phyloP scores from a whole-genome alignment of 1,140 invertebrate species.

The Anoplolepis gracilipes region DNA sequence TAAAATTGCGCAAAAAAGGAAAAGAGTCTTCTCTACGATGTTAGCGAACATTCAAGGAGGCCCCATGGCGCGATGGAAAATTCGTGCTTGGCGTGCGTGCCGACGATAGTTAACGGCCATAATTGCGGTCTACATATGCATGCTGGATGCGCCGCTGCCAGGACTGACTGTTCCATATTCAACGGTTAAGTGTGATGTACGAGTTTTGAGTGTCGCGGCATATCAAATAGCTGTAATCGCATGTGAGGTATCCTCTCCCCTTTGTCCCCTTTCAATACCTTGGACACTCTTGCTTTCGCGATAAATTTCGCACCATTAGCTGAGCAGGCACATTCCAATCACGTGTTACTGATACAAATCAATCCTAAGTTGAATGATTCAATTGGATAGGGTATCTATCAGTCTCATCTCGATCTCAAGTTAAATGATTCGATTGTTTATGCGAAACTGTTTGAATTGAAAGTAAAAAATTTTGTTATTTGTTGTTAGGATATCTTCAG shows the following conservation, averaged over 20 bases:
- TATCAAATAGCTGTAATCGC: conserved; percentile 83
- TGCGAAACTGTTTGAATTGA: too few species aligned
- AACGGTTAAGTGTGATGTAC: conserved; percentile 84
- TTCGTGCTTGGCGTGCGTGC: conserved; percentile 75
- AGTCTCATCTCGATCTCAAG: not conserved
- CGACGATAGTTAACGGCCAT: conserved; percentile 79
- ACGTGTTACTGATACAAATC: not conserved
- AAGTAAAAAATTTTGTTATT: too few species aligned
- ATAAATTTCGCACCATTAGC: conserved; percentile 82
- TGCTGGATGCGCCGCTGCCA: conserved; percentile 72
- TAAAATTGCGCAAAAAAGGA: conserved; percentile 23
- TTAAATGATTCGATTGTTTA: not conserved
- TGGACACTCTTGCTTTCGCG: conserved; percentile 31
- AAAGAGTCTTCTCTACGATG: not conserved
- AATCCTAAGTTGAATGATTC: not conserved
- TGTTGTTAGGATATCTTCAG: too few species aligned
- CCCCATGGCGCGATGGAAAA: conserved; percentile 58
- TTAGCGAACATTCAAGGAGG: conserved; percentile 13
- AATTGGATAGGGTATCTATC: not conserved
- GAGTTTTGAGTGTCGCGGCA: conserved; percentile 83
- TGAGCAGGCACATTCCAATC: conserved; percentile 45
- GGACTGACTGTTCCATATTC: conserved; percentile 82
- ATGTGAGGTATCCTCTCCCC: conserved; percentile 59
- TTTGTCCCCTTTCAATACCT: conserved; percentile 21
- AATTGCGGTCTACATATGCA: conserved; percentile 82